Percentiles rank a stretch among this genome's conserved stretches.
phyloP scores from a whole-genome alignment of 2,797 vertebrate genomes.

The Acanthurus tractus region DNA sequence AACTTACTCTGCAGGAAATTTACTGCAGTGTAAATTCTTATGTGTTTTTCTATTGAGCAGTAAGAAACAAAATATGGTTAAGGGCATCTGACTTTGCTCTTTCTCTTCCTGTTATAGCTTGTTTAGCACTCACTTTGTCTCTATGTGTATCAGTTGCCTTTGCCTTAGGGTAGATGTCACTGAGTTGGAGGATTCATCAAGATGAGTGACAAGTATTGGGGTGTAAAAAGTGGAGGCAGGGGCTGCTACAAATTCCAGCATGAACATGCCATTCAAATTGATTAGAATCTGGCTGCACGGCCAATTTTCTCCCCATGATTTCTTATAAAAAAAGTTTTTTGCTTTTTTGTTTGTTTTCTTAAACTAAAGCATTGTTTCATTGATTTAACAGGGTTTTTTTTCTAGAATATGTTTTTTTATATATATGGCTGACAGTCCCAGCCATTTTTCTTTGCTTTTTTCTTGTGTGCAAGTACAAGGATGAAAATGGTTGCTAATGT shows the following conservation, averaged over 20 bases:
- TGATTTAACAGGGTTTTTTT: not conserved
- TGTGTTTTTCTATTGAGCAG: not conserved
- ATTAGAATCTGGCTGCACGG: not conserved
- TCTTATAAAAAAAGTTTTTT: not conserved
- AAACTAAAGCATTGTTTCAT: not conserved
- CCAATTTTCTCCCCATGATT: not conserved
- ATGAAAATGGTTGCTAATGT: not conserved
- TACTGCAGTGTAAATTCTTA: not conserved
- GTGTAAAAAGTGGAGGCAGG: slow-evolving; percentile 36
- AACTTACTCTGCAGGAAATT: not conserved
- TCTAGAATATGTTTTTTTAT: too few relatives aligned
- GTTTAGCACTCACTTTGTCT: not conserved
- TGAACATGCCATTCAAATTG: slow-evolving; percentile 15
- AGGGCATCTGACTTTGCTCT: not conserved
- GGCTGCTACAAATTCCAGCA: slow-evolving; percentile 7
- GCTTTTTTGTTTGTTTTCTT: not conserved
- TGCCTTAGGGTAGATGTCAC: slow-evolving; percentile 44
- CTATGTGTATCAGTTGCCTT: slow-evolving; percentile 40
- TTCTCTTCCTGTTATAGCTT: not conserved
- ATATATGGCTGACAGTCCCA: not conserved
- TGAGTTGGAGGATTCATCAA: slow-evolving; percentile 35
- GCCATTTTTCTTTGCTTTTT: not conserved
- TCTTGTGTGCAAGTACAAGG: not conserved
- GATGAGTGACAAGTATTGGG: slow-evolving; percentile 44
- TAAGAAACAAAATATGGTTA: not conserved